These are phyloP conservation scores for Bombus waltoni DNA, from an alignment of 1,140 invertebrate species.

Conservation along the genomic window DNA sequence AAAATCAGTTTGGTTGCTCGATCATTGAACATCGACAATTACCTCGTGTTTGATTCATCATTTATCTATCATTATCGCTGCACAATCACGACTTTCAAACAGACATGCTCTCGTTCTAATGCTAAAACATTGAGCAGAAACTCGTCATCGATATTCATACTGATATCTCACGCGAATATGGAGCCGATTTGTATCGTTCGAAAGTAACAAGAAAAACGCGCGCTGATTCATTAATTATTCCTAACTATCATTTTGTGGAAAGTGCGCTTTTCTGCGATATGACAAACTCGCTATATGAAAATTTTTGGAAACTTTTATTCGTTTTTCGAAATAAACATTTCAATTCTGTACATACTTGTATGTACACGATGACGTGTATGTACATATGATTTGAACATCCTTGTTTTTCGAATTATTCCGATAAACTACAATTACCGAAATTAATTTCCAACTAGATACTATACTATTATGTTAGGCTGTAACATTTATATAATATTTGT, in stretches of 20 bases:
- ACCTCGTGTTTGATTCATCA: conserved; percentile 20
- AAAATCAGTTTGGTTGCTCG: conserved; percentile 20
- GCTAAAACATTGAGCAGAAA: background rate
- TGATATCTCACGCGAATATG: background rate
- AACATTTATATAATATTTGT: background rate
- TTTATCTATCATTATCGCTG: background rate
- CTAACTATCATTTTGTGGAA: background rate
- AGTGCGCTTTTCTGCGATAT: background rate
- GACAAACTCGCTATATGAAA: background rate
- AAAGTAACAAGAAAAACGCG: background rate
- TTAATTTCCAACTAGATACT: background rate
- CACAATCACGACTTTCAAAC: too few species aligned
- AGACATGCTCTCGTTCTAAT: too few species aligned
- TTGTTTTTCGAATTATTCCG: background rate
- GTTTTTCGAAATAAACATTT: background rate
- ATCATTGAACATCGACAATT: conserved; percentile 31
- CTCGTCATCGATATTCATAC: background rate
- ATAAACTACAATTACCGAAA: background rate
- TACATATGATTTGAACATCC: background rate
- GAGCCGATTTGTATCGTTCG: background rate
- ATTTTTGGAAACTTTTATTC: too few species aligned
- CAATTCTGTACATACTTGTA: background rate
- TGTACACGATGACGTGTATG: too few species aligned
- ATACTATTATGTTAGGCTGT: background rate
- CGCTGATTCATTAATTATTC: background rate